Conservation (phyloP, 2,797 vertebrate genomes). For the Neosilurus hyrtlii region DNA sequence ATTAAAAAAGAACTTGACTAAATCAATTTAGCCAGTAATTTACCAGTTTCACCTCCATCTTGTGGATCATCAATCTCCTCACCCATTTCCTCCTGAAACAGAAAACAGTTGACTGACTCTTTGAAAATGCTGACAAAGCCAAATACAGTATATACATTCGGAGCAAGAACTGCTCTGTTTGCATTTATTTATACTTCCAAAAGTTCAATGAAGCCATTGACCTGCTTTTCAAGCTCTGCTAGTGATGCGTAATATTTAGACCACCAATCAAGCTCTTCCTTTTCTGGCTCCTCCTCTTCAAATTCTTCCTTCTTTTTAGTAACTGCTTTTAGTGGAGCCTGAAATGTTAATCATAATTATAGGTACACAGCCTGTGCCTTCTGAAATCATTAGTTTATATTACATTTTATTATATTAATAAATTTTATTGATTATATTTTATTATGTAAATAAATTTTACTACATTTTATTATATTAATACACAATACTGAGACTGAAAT, state of each 20-base stretch:
- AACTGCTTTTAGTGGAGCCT: constrained; percentile 79
- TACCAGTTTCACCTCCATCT: constrained; percentile 55
- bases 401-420: too few species aligned
- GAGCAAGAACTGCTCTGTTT: neutral
- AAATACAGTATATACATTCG: neutral
- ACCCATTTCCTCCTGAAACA: constrained; percentile 56
- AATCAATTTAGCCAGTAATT: neutral
- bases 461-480: neutral
- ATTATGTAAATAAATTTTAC: too few species aligned
- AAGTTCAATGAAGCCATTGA: neutral
- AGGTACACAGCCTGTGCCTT: neutral
- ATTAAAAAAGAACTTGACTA: neutral
- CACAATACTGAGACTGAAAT: neutral
- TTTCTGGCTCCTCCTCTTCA: constrained; percentile 84
- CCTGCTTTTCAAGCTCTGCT: constrained; percentile 81
- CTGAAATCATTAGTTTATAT: too few species aligned
- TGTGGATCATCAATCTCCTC: constrained; percentile 62
- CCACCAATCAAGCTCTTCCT: constrained; percentile 94
- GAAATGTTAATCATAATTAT: constrained; percentile 14
- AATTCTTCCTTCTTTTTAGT: constrained; percentile 70
- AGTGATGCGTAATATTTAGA: constrained; percentile 91
- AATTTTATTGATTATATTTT: too few species aligned
- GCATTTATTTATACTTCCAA: neutral
- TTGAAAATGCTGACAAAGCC: neutral
- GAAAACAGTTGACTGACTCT: constrained; percentile 1